These are phyloP conservation scores for Botrylloides violaceus DNA, from an alignment of 23 tunicate species.

Conservation along the genomic window DNA sequence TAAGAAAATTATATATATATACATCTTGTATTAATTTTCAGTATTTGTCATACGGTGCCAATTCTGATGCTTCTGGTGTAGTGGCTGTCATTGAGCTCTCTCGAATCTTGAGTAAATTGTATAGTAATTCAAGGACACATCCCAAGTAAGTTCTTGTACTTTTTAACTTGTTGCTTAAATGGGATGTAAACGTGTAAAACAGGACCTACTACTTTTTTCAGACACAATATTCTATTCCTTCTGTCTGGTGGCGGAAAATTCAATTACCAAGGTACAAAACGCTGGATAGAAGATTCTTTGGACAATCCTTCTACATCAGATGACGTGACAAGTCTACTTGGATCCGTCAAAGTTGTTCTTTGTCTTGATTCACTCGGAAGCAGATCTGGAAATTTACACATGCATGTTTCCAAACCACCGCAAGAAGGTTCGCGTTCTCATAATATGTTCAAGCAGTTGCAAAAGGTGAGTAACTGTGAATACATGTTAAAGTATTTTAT, in stretches of 20 bases:
- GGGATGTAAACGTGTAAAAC: too few species aligned
- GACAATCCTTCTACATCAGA: conserved; percentile 51
- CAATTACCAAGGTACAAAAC: conserved; percentile 75
- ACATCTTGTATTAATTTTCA: conserved; percentile 19
- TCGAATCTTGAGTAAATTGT: conserved; percentile 55
- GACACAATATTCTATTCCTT: conserved; percentile 71
- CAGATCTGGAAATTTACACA: conserved; percentile 27
- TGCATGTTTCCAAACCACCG: conserved; percentile 96
- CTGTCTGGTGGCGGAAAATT: conserved; percentile 90
- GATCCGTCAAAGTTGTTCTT: conserved; percentile 47
- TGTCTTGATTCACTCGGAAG: conserved; percentile 63
- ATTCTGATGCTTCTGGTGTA: conserved; percentile 86
- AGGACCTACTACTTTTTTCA: too few species aligned
- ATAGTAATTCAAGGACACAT: conserved; percentile 69
- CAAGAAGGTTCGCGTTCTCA: conserved; percentile 41
- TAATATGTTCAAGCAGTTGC: conserved; percentile 31
- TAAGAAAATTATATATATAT: too few species aligned
- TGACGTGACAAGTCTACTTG: conserved; percentile 37
- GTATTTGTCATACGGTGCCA: conserved; percentile 75
- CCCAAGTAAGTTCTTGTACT: conserved; percentile 86
- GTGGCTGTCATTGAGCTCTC: conserved; percentile 74
- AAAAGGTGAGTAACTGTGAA: conserved; percentile 56
- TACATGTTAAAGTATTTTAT: too few species aligned
- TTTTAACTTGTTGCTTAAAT: too few species aligned
- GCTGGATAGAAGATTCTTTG: conserved; percentile 73